phyloP scores from a whole-genome alignment of 2,888 invertebrate genomes.

The Megaustenia siamemsis region DNA sequence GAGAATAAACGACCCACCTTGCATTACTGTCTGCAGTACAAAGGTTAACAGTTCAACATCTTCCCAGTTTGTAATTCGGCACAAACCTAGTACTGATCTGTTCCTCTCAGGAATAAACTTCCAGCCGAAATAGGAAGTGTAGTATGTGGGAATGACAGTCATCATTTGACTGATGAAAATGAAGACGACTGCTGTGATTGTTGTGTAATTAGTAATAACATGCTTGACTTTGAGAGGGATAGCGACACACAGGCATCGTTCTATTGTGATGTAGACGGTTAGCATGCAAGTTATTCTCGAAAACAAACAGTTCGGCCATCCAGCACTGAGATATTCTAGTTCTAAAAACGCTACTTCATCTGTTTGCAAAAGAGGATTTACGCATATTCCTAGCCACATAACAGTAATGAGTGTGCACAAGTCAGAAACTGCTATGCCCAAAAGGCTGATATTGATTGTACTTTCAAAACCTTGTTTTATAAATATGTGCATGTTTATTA shows the following conservation, averaged over 20 bases:
- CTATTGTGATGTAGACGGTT: constrained; percentile 40
- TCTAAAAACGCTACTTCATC: background rate
- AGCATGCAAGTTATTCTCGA: constrained; percentile 32
- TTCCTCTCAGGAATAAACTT: background rate
- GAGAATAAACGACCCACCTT: background rate
- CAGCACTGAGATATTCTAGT: constrained; percentile 25
- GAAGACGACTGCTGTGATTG: background rate
- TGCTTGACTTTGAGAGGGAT: constrained; percentile 20
- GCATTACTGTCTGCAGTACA: constrained; percentile 9
- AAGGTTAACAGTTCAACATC: background rate
- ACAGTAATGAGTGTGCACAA: constrained; percentile 3
- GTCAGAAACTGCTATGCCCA: constrained; percentile 30
- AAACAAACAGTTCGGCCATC: constrained; percentile 34
- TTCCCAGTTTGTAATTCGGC: background rate
- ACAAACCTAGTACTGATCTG: constrained; percentile 6
- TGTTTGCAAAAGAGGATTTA: background rate
- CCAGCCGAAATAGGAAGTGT: constrained; percentile 10
- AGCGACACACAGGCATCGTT: constrained; percentile 31
- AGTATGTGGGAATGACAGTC: constrained; percentile 5
- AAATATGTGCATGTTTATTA: constrained; percentile 34
- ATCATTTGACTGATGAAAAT: constrained; percentile 20
- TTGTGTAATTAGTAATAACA: constrained; percentile 20
- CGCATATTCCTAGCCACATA: background rate
- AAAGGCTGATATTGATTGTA: constrained; percentile 31
- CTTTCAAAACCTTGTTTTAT: constrained; percentile 13